phyloP scores from a whole-genome alignment of 2,113 vertebrate genomes.

The Terrapene triunguis region DNA sequence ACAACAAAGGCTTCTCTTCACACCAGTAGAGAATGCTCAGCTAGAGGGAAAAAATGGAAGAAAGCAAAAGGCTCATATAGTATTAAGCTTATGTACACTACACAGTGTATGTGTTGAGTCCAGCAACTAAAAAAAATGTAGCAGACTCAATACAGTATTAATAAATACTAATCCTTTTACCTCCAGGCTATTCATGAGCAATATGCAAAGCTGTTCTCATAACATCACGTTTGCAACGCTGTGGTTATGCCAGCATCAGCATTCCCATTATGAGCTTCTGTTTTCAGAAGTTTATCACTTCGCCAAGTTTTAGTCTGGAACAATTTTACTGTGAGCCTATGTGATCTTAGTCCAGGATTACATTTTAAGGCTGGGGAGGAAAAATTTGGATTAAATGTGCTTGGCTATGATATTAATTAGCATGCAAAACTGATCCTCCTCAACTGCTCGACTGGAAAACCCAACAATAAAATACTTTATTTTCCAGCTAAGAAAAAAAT shows the following conservation, averaged over 20 bases:
- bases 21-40: conserved; percentile 43
- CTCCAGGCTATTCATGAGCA: conserved; percentile 76
- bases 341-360: conserved; percentile 69
- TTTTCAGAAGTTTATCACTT: conserved; percentile 68
- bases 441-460: conserved; percentile 51
- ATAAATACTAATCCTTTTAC: conserved; percentile 74
- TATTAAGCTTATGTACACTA: conserved; percentile 26
- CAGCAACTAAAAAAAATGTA: conserved; percentile 65
- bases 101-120: conserved; percentile 61
- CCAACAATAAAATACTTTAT: neutral
- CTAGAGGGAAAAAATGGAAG: neutral
- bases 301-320: conserved; percentile 69
- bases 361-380: conserved; percentile 64
- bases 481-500: neutral
- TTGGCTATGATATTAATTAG: conserved; percentile 69
- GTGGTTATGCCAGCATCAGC: conserved; percentile 74
- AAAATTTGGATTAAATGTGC: conserved; percentile 72
- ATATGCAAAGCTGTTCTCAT: conserved; percentile 73
- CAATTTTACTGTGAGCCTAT: conserved; percentile 69
- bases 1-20: conserved; percentile 61
- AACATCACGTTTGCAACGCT: conserved; percentile 63
- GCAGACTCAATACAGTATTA: conserved; percentile 72
- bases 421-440: conserved; percentile 56
- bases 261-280: conserved; percentile 69
- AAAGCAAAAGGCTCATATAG: conserved; percentile 37